Evolutionary conservation across 2,113 vertebrate genomes (phyloP).

Genomic region (Anarrhichthys ocellatus): DNA sequence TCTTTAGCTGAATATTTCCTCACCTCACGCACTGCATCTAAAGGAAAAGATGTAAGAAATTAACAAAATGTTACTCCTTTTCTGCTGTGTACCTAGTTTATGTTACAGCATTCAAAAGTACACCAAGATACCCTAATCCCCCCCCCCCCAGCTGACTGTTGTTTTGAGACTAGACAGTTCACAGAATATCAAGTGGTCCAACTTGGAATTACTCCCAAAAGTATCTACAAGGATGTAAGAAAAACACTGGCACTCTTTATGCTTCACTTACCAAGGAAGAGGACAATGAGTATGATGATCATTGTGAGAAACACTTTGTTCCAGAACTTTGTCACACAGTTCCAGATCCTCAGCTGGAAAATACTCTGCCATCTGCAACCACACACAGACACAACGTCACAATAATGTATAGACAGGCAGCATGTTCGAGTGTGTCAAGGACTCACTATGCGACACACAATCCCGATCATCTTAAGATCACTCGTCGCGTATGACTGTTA

Average conservation of each 20-base stretch:
- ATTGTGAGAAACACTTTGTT: constrained; percentile 95
- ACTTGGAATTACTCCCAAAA: background rate
- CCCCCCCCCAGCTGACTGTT: background rate
- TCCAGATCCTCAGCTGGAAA: constrained; percentile 90
- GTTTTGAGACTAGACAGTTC: background rate
- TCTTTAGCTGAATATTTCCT: constrained; percentile 89
- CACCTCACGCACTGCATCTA: constrained; percentile 95
- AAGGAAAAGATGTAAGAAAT: constrained; percentile 34
- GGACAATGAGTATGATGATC: constrained; percentile 92
- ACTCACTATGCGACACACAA: background rate
- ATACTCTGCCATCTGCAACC: constrained; percentile 91
- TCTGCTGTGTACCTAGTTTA: background rate
- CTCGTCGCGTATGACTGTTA: background rate
- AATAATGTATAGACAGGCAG: background rate
- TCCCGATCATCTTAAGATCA: background rate
- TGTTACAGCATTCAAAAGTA: background rate
- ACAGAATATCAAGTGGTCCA: background rate
- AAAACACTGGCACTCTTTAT: background rate
- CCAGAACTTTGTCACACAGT: constrained; percentile 87
- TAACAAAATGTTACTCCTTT: background rate
- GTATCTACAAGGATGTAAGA: background rate
- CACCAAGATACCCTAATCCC: background rate
- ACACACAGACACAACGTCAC: background rate
- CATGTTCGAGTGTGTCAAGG: background rate
- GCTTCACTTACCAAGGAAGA: constrained; percentile 90